Evolutionary conservation across 2,888 invertebrate genomes (phyloP), one percentile per base, ranked within the genome.

Genomic region (Panorpa germanica): DNA sequence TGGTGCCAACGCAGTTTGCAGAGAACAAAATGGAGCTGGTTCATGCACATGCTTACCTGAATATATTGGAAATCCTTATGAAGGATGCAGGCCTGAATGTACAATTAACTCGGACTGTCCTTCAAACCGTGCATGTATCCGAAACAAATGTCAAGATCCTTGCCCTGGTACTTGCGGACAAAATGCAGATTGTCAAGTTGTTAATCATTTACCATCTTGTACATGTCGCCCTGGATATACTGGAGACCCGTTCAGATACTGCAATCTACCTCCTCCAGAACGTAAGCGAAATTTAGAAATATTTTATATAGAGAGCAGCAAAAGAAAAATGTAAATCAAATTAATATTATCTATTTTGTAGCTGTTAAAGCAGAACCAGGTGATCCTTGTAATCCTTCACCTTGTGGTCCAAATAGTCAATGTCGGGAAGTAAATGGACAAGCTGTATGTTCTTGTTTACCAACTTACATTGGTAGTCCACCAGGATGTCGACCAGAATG

Each of bases 401-500:
- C 76, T 2, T 81, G 78, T 47, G 78, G 78, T 29, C 61, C 76
- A 17, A 80, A 81, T 43, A 74, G 78, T 32, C 55, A 70, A 41
- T 82, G 82, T 47, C 63, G 67, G 15, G 68, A 71, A 43, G 57
- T 63, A 15, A 76, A 78, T 44, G 63, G 63, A 9, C 70, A 73
- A 42, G 75, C 78, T 5, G 70, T 68, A 6, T 83, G 83, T 46
- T 71, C 76, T 13, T 83, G 83, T 45, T 53, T 71, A 44, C 64
- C 70, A 5, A 64, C 65, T 37, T 80, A 71, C 42, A 55, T 70
- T 16, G 82, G 82, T 11, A 65, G 68, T 42, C 81, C 82, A 11
- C 74, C 73, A 34, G 69, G 70, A 9, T 81, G 80, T 47, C 60
- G 78, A 40, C 81, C 80, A 7, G 78, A 80, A 52, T 83, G 82